Evolutionary conservation across 2,888 invertebrate species (phyloP), one percentile per base, ranked within the genome.

Genomic region (Candidula unifasciata): DNA sequence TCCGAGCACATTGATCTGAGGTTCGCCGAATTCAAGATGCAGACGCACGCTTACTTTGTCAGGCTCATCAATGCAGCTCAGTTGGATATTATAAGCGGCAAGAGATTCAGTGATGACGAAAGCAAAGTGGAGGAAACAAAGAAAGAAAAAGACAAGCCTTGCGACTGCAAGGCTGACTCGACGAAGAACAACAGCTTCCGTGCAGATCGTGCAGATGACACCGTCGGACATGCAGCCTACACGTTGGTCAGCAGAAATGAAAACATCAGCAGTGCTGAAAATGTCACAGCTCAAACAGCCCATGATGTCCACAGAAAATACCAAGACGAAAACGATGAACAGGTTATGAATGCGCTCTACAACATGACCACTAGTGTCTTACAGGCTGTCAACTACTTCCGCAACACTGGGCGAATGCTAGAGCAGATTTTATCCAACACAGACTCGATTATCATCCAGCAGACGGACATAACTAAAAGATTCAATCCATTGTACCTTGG

Each of bases 391-490:
- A 87, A 87, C 37, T 88, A 89, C 74, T 90, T 90, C 77, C 86
- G 88, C 52, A 89, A 90, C 74, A 90, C 90, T 6, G 90, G 89
- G 21, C 79, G 80, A 54, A 84, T 90, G 37, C 84, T 91, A 27
- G 91, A 91, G 80, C 83, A 89, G 27, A 88, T 91, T 35, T 88
- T 91, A 54, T 86, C 89, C 10, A 90, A 90, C 80, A 90, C 90
- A 1, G 90, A 90, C 64, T 83, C 87, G 18, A 87, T 91, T 44
- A 88, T 88, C 6, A 87, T 87, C 13, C 89, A 90, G 30, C 91
- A 91, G 82, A 86, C 80, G 10, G 76, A 60, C 21, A n/a, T 76
- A 2, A 77, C 74, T 27, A 24, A 44, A 35, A 82, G 27, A 64
- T 24, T 73, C 2, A 64, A 66, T 18, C n/a, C 57, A 3, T 1